Evolutionary conservation across 2,797 vertebrate species (phyloP), one percentile per base, ranked within the genome.

Genomic region (Psittacula derbiana): DNA sequence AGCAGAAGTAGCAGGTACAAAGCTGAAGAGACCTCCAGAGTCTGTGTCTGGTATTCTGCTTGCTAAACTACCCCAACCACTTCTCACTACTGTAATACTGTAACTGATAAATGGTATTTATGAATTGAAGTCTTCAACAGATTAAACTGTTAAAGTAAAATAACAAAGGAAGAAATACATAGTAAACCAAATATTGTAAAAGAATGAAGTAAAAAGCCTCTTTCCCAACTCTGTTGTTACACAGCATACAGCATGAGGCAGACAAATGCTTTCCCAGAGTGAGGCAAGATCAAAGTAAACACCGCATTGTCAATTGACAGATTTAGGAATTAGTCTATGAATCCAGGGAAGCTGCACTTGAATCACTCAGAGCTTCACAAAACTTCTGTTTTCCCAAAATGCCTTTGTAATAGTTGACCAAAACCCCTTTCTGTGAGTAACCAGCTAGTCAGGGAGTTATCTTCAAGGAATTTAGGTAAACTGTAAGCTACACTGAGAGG

Each of bases 191-290:
- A 58, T 31, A 43, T 8, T 58, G 38, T 6, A 36, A 33, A 57
- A 27, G 21, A 62, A 58, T 21, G 15, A 20, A 73, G 18, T 14
- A 25, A 82, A 84, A 9, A 33, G 17, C 10, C 17, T 71, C 38
- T 53, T 85, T 46, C 46, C 72, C 62, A 80, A 3, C 11, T 73
- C 49, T 78, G 31, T 23, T 28, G 8, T 44, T 47, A 50, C 31
- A 50, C 15, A 43, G 21, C 33, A 84, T 21, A 60, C 40, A 78
- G 30, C 24, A 43, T 1, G 3, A 81, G 31, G 62, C 0, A 0
- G 76, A 67, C 4, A 36, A 72, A 40, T 4, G 4, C 24, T 38
- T 80, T 80, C 60, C 52, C 53, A 10, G 73, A 49, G 9, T 1
- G 4, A 80, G 16, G 20, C 36, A 95, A 74, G 41, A 71, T 46